Conservation (phyloP, 2,113 vertebrate genomes). For the Brachypodius melanocephalos region DNA sequence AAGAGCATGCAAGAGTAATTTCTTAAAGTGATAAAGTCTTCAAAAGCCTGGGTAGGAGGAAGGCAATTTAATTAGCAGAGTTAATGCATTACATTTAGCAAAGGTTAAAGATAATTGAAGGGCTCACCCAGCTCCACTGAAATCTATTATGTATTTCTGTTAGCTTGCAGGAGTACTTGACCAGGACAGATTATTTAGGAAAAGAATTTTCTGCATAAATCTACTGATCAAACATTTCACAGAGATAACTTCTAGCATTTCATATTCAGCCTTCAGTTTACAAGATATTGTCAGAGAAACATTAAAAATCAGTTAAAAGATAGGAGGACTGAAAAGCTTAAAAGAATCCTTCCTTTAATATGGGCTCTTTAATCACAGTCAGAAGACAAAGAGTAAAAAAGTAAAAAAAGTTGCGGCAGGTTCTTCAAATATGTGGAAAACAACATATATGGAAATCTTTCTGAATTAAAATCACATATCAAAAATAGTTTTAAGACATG, state of each 20-base stretch:
- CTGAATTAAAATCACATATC: not conserved
- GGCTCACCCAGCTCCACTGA: not conserved
- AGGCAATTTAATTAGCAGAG: not conserved
- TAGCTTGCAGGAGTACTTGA: not conserved
- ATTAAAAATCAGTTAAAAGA: not conserved
- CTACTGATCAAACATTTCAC: not conserved
- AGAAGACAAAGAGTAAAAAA: not conserved
- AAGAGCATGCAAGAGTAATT: not conserved
- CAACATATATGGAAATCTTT: not conserved
- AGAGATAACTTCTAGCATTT: not conserved
- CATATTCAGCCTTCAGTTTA: not conserved
- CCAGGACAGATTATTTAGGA: not conserved
- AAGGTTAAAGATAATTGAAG: not conserved
- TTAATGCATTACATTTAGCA: not conserved
- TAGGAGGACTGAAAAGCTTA: not conserved
- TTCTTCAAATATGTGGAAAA: not conserved
- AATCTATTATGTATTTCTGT: not conserved
- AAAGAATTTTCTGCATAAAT: not conserved
- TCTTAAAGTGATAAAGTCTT: constrained; percentile 10
- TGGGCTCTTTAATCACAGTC: not conserved
- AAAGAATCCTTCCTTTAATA: not conserved
- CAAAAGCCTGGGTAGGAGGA: not conserved
- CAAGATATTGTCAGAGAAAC: not conserved
- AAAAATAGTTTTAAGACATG: not conserved
- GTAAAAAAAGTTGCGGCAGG: not conserved